Evolutionary conservation across 1,140 invertebrate species (phyloP).

Genomic region (Caenorhabditis brenneri): DNA sequence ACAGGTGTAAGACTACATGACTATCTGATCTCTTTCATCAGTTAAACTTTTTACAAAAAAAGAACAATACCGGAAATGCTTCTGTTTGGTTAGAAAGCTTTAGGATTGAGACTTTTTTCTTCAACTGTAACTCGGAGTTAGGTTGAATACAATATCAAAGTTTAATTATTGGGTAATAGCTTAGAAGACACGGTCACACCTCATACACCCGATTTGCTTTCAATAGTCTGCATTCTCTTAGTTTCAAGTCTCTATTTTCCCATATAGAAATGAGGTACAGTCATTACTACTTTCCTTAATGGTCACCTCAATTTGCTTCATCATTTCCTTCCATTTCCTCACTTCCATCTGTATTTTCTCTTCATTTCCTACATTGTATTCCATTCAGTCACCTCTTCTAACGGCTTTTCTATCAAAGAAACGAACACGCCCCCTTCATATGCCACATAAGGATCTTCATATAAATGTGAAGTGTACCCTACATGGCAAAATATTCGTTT

Average conservation of each 20-base stretch:
- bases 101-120: too few relatives aligned
- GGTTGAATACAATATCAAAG: neutral
- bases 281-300: slow-evolving; percentile 43
- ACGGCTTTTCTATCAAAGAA: slow-evolving; percentile 8
- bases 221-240: neutral
- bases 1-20: too few relatives aligned
- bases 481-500: neutral
- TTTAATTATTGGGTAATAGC: too few relatives aligned
- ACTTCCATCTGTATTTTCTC: neutral
- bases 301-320: slow-evolving; percentile 34
- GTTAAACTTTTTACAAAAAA: too few relatives aligned
- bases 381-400: slow-evolving; percentile 8
- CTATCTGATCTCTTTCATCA: too few relatives aligned
- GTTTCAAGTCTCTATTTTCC: neutral
- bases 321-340: neutral
- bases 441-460: neutral
- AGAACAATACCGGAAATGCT: too few relatives aligned
- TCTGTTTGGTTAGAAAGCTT: too few relatives aligned
- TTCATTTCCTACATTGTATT: neutral
- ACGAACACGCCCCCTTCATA: neutral
- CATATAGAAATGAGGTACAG: neutral
- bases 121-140: neutral
- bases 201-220: slow-evolving; percentile 11
- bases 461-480: slow-evolving; percentile 22
- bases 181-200: neutral